Evolutionary conservation across 1,140 invertebrate genomes (phyloP), one percentile per base, ranked within the genome.

Genomic region (Hydropsyche tenuis): DNA sequence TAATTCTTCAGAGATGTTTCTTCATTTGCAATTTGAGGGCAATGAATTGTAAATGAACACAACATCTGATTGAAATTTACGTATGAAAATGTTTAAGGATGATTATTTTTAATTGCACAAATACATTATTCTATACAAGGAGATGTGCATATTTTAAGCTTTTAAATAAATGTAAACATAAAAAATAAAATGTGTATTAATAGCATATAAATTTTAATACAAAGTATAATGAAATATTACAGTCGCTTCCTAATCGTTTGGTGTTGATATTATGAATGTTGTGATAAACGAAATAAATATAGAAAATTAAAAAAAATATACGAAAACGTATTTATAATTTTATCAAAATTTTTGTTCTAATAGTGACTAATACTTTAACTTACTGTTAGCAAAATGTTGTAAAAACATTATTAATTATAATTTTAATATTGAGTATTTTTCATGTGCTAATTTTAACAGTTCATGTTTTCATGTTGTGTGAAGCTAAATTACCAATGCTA

Each of bases 11-110:
- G 6, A 48, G 16, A 74, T 74, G 65, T 48, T 53, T 12, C 73
- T 60, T 42, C 45, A 22, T 68, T 30, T 73, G 62, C 72, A 46
- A 73, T 73, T 77, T 74, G 20, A 56, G 75, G 75, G 75, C 75
- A 77, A 77, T 77, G 66, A 74, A 73, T 77, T 60, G 70, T 20
- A 73, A 48, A 30, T 72, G 30, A 20, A 43, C 25, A 62, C 53
- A 69, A 69, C 37, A 37, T 69, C n/a, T 20, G 30, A 25, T 42
- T 48, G 42, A 30, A 45, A 60, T 60, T 73, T 20, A 25, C 69
- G 9, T 16, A 30, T 48, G 18, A 43, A 62, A 25, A 43, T 60
- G 12, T 16, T 62, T 30, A 53, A 6, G 11, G 3, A 18, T 12
- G 12, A 48, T 48, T 69, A 48, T 14, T 69, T 69, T 12, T 5